Evolutionary conservation across 2,113 vertebrate genomes (phyloP), one percentile per base, ranked within the genome.

Genomic region (Oceanites oceanicus): DNA sequence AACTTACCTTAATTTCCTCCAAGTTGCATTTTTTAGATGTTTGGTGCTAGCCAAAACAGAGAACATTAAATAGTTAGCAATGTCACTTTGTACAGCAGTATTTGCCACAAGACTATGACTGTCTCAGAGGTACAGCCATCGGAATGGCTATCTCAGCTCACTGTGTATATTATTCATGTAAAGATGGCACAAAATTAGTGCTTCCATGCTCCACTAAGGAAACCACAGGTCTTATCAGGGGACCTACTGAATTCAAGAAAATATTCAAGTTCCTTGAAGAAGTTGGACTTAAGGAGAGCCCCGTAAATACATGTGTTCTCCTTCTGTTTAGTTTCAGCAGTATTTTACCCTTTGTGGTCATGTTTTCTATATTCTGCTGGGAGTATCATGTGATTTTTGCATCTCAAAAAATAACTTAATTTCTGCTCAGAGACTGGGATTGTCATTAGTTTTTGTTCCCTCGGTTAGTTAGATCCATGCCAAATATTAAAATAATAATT

Each of bases 21-120:
- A 62, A 11, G 29, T 52, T 80, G 59, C 52, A 38, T 32, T 10
- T 47, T 93, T 88, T 47, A 72, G 78, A 49, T 86, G 47, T 56
- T 65, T 90, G 45, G 29, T 94, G 90, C 76, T 94, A 91, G 23
- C 42, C 55, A 90, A 88, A 95, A 40, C 19, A 92, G 59, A 86
- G 63, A 96, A 70, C 14, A 36, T 71, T 11, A 71, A 84, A 86
- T 30, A 75, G 61, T 68, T 62, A 76, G 71, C 34, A 62, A 5
- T 42, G 34, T 34, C 21, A 19, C 20, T 92, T 82, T 34, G 18
- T 44, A 40, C 13, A 61, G 70, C 16, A 61, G 25, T 73, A 55
- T n/a, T 66, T 90, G 25, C 27, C 40, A 38, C 18, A 62, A 36
- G 55, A 59, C 59, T 68, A 7, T 45, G 53, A 32, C 36, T 89